Base-by-base conservation (phyloP, 2,888 invertebrate species). In the Mesochorus sp. region DNA sequence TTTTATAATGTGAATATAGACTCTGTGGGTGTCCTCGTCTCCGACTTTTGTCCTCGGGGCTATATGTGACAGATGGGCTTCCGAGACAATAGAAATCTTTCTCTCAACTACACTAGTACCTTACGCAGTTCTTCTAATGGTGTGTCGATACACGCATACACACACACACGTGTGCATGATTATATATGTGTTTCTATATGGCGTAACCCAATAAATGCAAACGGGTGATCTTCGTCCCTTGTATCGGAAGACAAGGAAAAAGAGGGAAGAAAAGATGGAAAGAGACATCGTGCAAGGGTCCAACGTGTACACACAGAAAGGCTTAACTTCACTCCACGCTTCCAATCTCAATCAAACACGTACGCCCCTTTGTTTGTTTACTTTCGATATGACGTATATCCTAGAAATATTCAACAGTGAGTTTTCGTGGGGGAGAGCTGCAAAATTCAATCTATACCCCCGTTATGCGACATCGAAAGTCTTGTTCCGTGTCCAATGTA, bases 131-230 rank as follows among this genome's bases (percentile, higher is more conserved):
- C 77, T 83, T 85, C 73, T 73, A 83, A 82, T 80, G 81, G 74
- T 42, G 8, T 31, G 34, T 37, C 8, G 19, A 47, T 47, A 19
- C 10, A 47, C 21, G 1, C 12, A 24, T 37, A 17, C 10, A 17
- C n/a, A 14, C 10, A 6, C 6, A 49, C 31, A 37, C 5, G 10
- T 5, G 21, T 39, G 21, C 19, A 26, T 49, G 47, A 14, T 62
- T 59, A n/a, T n/a, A n/a, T n/a, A n/a, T n/a, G 26, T 8, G 37
- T 47, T 72, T 55, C 70, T 61, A 26, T 86, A 49, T 24, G 82
- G 80, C 83, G 85, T 87, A 88, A 89, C 86, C 83, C 83, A 84
- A 89, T 89, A 86, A 88, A 85, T 82, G 76, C 81, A 82, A 81
- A 83, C 81, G 77, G 80, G 47, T 61, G 74, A 79, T 81, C 79